Percentiles rank a stretch among this genome's conserved stretches.
Evolutionary conservation across 2,797 vertebrate species (phyloP).

Genomic region (Eleutherodactylus coqui): DNA sequence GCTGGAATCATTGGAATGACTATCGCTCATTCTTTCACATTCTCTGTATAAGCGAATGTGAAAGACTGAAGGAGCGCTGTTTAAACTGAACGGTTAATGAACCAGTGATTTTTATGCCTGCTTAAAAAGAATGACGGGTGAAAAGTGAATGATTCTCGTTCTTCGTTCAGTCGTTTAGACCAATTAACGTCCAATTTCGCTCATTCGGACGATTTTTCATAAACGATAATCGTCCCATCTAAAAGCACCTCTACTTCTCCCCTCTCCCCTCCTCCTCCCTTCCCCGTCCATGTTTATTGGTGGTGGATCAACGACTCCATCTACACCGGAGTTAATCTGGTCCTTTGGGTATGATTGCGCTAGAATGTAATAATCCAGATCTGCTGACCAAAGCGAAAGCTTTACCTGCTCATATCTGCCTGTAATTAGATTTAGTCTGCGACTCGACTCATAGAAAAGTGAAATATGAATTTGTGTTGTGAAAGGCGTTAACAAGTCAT

Average conservation of each 20-base stretch:
- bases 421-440: conserved; percentile 26
- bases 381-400: background rate
- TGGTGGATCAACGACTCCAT: background rate
- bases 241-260: background rate
- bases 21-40: no score
- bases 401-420: conserved; percentile 4
- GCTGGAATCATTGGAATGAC: no score
- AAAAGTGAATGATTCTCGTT: no score
- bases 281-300: background rate
- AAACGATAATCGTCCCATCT: no score
- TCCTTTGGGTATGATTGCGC: background rate
- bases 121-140: no score
- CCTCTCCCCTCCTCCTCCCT: background rate
- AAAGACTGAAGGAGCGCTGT: no score
- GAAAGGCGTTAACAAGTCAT: conserved; percentile 23
- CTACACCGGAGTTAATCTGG: background rate
- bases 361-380: background rate
- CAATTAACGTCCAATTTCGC: no score
- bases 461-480: conserved; percentile 41
- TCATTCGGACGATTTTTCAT: no score
- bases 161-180: no score
- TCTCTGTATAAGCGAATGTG: no score
- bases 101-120: no score
- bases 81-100: no score
- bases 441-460: background rate